phyloP scores from a whole-genome alignment of 2,113 vertebrate genomes.

The Aspidoscelis tigris region DNA sequence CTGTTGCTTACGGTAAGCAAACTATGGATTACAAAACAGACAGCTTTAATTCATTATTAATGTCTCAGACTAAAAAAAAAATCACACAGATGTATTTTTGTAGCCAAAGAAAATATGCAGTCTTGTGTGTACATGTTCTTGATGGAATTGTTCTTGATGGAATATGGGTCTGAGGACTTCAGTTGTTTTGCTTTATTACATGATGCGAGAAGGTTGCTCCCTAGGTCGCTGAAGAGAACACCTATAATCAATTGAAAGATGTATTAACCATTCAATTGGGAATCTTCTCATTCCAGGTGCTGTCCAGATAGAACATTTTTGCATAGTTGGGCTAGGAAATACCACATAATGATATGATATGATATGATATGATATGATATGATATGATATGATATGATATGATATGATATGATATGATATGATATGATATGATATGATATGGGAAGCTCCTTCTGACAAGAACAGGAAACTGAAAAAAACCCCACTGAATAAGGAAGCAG shows the following conservation, averaged over 20 bases:
- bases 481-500: background rate
- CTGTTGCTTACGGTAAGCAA: slow-evolving; percentile 72
- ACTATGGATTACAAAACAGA: slow-evolving; percentile 64
- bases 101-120: slow-evolving; percentile 37
- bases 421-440: background rate
- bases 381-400: too few species aligned
- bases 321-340: background rate
- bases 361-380: too few species aligned
- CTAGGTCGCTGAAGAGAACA: background rate
- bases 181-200: background rate
- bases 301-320: background rate
- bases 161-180: too few species aligned
- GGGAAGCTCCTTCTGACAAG: background rate
- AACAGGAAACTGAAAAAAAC: background rate
- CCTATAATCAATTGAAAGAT: background rate
- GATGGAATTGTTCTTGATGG: background rate
- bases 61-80: slow-evolving; percentile 50
- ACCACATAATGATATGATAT: background rate
- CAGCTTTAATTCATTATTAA: slow-evolving; percentile 74
- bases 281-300: background rate
- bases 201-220: background rate
- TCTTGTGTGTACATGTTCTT: background rate
- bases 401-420: too few species aligned
- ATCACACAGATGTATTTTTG: slow-evolving; percentile 14
- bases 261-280: background rate